These are phyloP conservation scores for Sminthopsis crassicaudata DNA, from an alignment of 2,113 vertebrate genomes.

Conservation along the genomic window DNA sequence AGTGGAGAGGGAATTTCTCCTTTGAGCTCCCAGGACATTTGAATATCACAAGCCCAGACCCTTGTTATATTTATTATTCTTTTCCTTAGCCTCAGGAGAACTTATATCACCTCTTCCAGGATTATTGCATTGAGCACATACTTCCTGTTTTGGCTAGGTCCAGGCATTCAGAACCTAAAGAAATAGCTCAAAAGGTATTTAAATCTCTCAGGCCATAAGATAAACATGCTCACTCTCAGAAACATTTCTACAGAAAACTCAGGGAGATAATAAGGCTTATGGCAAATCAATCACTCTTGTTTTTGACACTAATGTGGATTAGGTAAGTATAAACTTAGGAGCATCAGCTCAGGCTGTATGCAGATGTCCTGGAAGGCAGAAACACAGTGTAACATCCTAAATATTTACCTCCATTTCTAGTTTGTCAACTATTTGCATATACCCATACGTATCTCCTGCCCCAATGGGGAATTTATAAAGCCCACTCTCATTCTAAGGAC, in stretches of 20 bases:
- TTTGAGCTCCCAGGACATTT: not conserved
- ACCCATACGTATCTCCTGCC: not conserved
- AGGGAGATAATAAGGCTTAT: not conserved
- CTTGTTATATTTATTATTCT: not conserved
- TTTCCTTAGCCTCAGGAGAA: conserved; percentile 27
- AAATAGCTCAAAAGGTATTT: conserved; percentile 25
- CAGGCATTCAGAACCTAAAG: conserved; percentile 42
- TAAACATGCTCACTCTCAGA: not conserved
- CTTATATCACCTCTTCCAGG: conserved; percentile 21
- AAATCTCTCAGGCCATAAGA: not conserved
- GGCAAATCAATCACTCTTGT: not conserved
- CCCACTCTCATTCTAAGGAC: not conserved
- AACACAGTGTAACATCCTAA: not conserved
- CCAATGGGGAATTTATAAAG: not conserved
- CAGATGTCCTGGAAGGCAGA: conserved; percentile 23
- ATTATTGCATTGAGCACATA: conserved; percentile 40
- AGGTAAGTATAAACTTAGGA: not conserved
- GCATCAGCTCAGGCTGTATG: not conserved
- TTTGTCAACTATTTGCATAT: conserved; percentile 36
- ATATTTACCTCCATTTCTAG: not conserved
- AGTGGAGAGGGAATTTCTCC: not conserved
- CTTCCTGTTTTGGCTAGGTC: not conserved
- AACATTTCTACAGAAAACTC: not conserved
- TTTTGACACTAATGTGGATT: conserved; percentile 13
- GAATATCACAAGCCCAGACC: not conserved